These are phyloP conservation scores for Synanthedon andrenaeformis DNA, from an alignment of 2,888 invertebrate species.

Conservation along the genomic window DNA sequence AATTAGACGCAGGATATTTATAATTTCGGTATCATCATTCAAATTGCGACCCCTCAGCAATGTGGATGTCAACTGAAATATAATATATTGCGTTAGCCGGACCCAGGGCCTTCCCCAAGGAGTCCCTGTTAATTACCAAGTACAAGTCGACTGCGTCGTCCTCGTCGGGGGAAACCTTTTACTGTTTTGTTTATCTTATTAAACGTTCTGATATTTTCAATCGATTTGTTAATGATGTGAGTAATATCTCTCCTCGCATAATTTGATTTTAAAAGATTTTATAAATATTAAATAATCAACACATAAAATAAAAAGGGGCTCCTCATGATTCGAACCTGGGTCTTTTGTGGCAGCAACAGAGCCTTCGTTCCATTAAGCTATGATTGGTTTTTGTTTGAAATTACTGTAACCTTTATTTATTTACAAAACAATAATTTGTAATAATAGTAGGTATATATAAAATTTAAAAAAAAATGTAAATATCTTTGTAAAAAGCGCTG, in stretches of 20 bases:
- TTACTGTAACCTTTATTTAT: no score
- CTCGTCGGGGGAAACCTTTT: slow-evolving; percentile 41
- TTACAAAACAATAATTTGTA: no score
- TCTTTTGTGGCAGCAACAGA: no score
- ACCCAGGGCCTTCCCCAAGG: slow-evolving; percentile 59
- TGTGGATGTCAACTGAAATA: slow-evolving; percentile 58
- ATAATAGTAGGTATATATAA: no score
- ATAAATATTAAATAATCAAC: no score
- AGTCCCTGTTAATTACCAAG: slow-evolving; percentile 73
- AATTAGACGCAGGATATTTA: slow-evolving; percentile 8
- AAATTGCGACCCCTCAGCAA: slow-evolving; percentile 38
- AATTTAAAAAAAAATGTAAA: no score
- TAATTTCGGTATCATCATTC: slow-evolving; percentile 55
- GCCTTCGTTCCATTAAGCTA: no score
- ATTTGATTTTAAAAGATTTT: no score
- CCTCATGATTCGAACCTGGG: no score
- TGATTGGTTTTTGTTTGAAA: no score
- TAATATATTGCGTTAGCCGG: slow-evolving; percentile 61
- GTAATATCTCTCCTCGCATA: background rate
- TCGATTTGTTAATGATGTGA: slow-evolving; percentile 2
- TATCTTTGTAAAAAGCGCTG: no score
- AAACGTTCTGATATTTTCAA: slow-evolving; percentile 12
- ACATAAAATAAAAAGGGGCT: no score
- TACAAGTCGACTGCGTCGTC: slow-evolving; percentile 60
- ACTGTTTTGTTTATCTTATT: slow-evolving; percentile 43